phyloP scores from a whole-genome alignment of 2,797 vertebrate species.

The Gorsachius magnificus region DNA sequence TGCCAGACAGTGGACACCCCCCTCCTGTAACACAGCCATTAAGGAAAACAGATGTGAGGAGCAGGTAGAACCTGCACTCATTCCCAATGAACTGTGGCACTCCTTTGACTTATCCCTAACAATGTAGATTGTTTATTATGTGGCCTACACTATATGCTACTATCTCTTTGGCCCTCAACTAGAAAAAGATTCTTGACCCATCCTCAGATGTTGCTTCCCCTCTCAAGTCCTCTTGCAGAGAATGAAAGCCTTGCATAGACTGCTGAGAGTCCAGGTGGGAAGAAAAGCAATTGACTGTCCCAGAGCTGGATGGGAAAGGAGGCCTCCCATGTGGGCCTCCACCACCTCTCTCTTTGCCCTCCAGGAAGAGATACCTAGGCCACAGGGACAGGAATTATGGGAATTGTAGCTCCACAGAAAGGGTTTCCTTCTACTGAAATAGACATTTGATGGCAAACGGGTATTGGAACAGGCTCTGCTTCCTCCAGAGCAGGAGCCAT shows the following conservation, averaged over 20 bases:
- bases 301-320: not conserved
- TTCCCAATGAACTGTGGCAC: not conserved
- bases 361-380: not conserved
- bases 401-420: not conserved
- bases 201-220: not conserved
- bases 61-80: too few species aligned
- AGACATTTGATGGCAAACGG: not conserved
- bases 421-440: not conserved
- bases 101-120: not conserved
- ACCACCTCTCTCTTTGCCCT: not conserved
- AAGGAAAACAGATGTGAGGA: too few species aligned
- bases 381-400: not conserved
- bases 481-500: not conserved
- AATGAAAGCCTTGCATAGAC: not conserved
- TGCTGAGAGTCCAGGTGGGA: not conserved
- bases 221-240: not conserved
- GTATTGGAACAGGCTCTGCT: not conserved
- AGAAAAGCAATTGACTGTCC: not conserved
- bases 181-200: not conserved
- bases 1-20: not conserved
- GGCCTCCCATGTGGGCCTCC: not conserved
- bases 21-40: not conserved
- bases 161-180: not conserved
- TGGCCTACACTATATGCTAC: not conserved
- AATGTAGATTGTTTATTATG: not conserved